These are phyloP conservation scores for Sterrhoptilus dennistouni DNA, from an alignment of 2,113 vertebrate genomes.

Conservation along the genomic window DNA sequence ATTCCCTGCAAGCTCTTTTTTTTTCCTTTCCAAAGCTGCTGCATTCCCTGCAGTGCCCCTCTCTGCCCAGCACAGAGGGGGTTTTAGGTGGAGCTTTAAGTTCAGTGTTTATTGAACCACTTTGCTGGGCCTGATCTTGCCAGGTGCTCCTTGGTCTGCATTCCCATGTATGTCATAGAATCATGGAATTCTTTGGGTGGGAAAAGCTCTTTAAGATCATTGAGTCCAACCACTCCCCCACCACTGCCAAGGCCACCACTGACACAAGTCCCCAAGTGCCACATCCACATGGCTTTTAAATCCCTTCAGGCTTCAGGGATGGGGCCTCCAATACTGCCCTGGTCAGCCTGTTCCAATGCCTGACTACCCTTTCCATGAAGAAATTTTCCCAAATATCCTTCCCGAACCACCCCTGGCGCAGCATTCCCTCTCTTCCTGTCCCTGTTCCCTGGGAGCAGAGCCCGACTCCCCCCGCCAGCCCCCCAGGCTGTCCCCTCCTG, in stretches of 20 bases:
- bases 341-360: not conserved
- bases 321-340: not conserved
- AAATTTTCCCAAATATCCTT: not conserved
- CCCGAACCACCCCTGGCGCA: fast-evolving
- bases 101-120: not conserved
- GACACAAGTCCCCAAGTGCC: not conserved
- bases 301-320: too few relatives aligned
- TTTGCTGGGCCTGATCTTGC: not conserved
- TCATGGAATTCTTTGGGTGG: not conserved
- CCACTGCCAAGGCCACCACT: not conserved
- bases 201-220: not conserved
- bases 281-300: not conserved
- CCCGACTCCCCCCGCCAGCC: too few relatives aligned
- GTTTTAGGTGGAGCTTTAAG: not conserved
- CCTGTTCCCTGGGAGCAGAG: not conserved
- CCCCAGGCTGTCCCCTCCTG: not conserved
- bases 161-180: fast-evolving
- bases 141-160: not conserved
- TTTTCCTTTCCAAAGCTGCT: not conserved
- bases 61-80: not conserved
- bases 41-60: fast-evolving
- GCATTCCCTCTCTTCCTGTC: fast-evolving
- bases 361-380: fast-evolving
- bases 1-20: not conserved
- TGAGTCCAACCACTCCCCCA: fast-evolving